These are phyloP conservation scores for Gopherus evgoodei DNA, from an alignment of 2,113 vertebrate species.

Conservation along the genomic window DNA sequence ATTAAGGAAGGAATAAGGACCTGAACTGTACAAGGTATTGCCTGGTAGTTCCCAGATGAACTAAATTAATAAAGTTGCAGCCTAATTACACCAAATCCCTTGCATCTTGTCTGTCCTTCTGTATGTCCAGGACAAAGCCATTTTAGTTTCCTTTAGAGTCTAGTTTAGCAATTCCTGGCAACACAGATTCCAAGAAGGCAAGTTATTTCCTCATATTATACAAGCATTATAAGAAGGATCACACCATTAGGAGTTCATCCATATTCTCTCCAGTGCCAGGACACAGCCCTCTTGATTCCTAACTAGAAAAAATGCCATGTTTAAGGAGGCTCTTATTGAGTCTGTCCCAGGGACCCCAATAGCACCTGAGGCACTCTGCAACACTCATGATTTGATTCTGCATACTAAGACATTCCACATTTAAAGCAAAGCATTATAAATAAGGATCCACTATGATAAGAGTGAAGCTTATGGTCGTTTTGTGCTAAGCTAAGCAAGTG, in stretches of 20 bases:
- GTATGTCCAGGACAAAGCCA: neutral
- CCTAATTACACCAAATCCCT: neutral
- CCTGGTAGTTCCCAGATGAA: neutral
- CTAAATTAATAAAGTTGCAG: constrained; percentile 5
- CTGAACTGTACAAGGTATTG: neutral
- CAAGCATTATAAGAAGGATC: neutral
- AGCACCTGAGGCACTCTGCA: constrained; percentile 35
- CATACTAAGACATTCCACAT: constrained; percentile 38
- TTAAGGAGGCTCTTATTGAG: constrained; percentile 31
- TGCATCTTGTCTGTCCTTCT: neutral
- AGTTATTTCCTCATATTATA: neutral
- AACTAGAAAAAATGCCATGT: constrained; percentile 31
- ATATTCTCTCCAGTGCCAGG: constrained; percentile 1
- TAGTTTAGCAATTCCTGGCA: constrained; percentile 21
- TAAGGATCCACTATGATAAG: neutral
- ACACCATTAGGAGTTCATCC: neutral
- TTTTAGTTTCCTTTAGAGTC: constrained; percentile 10
- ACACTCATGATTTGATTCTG: constrained; percentile 29
- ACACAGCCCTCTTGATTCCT: neutral
- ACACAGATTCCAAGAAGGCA: constrained; percentile 19
- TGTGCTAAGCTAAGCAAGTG: constrained; percentile 36
- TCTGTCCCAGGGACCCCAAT: constrained; percentile 6
- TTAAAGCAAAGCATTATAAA: constrained; percentile 14
- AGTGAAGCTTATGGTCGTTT: constrained; percentile 34
- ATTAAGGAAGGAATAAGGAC: neutral